Evolutionary conservation across 2,797 vertebrate genomes (phyloP).

Genomic region (Coreius guichenoti): DNA sequence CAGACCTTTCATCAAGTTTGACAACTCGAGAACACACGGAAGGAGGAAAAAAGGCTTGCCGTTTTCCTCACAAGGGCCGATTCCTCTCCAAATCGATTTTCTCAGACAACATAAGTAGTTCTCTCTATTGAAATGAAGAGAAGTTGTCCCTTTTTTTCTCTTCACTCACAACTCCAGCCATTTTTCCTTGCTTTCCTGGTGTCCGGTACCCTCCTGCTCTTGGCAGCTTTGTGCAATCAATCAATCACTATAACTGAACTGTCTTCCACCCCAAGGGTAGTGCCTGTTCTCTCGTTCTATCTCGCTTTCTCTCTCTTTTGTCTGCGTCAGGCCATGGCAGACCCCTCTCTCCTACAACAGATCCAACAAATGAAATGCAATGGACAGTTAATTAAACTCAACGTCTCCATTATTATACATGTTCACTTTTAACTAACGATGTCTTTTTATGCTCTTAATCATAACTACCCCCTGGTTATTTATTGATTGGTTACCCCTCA

Average conservation of each 20-base stretch:
- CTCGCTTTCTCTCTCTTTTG: slow-evolving; percentile 3
- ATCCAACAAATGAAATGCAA: slow-evolving; percentile 27
- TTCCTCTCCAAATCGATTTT: slow-evolving; percentile 48
- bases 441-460: slow-evolving; percentile 30
- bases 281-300: neutral
- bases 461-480: slow-evolving; percentile 32
- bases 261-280: slow-evolving; percentile 31
- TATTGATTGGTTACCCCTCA: slow-evolving; percentile 44
- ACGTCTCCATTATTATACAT: neutral
- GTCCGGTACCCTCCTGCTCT: slow-evolving; percentile 53
- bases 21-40: slow-evolving; percentile 22
- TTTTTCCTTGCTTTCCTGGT: slow-evolving; percentile 45
- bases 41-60: slow-evolving; percentile 17
- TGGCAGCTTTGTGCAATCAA: slow-evolving; percentile 58
- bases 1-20: slow-evolving; percentile 35
- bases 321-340: neutral
- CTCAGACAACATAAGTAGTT: slow-evolving; percentile 51
- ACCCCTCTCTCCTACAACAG: neutral
- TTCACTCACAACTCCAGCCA: slow-evolving; percentile 33
- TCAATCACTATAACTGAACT: slow-evolving; percentile 55
- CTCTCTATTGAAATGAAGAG: slow-evolving; percentile 50
- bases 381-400: slow-evolving; percentile 13
- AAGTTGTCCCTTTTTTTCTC: slow-evolving; percentile 42
- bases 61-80: slow-evolving; percentile 41
- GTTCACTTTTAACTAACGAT: neutral